Percentiles rank a stretch among this genome's conserved stretches.
These are phyloP conservation scores for Stratiomys singularior DNA, from an alignment of 2,888 invertebrate genomes.

Conservation along the genomic window DNA sequence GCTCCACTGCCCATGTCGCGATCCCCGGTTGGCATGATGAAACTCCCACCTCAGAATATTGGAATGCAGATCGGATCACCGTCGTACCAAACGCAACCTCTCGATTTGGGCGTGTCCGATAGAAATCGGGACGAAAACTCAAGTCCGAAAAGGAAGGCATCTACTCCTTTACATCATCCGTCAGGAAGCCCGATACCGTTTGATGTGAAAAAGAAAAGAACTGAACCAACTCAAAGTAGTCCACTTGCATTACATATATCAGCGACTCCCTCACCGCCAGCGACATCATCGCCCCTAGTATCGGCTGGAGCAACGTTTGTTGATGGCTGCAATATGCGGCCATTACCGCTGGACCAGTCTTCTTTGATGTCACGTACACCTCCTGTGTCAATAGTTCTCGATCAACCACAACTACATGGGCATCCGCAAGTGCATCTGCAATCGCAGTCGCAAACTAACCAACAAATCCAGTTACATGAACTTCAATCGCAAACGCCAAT, in stretches of 20 bases:
- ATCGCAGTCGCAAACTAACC: constrained; percentile 13
- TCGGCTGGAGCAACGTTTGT: constrained; percentile 64
- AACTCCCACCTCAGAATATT: constrained; percentile 60
- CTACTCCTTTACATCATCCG: constrained; percentile 68
- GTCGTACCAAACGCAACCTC: constrained; percentile 78
- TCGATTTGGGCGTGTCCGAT: constrained; percentile 77
- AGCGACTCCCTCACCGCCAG: constrained; percentile 56
- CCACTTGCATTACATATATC: constrained; percentile 52
- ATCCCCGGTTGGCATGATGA: constrained; percentile 57
- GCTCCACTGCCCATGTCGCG: constrained; percentile 62
- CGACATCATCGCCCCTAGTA: constrained; percentile 70
- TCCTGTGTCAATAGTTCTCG: not conserved
- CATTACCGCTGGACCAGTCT: not conserved
- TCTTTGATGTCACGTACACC: not conserved
- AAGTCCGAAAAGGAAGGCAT: constrained; percentile 74
- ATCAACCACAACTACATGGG: constrained; percentile 14
- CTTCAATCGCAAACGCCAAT: constrained; percentile 56
- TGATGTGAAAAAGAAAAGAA: constrained; percentile 74
- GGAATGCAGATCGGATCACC: constrained; percentile 62
- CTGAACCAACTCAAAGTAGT: constrained; percentile 65
- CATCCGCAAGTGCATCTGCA: constrained; percentile 31
- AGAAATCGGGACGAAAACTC: constrained; percentile 58
- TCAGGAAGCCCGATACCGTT: constrained; percentile 67
- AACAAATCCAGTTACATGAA: constrained; percentile 51
- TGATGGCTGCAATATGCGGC: not conserved